Conservation (phyloP, 2,113 vertebrate genomes). For the Strigops habroptila region DNA sequence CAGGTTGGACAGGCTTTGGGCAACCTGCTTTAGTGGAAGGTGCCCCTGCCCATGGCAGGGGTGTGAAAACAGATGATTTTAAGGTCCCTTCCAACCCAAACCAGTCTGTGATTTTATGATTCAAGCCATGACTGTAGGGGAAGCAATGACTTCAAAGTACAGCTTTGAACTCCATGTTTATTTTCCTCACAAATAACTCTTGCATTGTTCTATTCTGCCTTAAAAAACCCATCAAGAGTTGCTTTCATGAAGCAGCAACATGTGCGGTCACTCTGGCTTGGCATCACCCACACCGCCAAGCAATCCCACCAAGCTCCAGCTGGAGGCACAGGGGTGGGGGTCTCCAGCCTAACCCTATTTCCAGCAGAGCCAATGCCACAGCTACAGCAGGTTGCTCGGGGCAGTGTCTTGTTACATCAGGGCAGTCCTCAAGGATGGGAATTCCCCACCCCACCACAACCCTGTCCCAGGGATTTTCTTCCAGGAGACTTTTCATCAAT, state of each 20-base stretch:
- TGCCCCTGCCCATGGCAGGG: background rate
- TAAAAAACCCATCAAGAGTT: rapidly evolving
- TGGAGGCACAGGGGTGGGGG: too few species aligned
- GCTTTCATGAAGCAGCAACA: rapidly evolving
- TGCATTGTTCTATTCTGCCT: background rate
- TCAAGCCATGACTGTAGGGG: background rate
- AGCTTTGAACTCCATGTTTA: background rate
- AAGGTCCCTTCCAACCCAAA: background rate
- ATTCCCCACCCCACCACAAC: rapidly evolving
- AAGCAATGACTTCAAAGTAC: background rate
- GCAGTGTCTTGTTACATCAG: too few species aligned
- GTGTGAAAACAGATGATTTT: background rate
- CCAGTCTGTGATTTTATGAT: background rate
- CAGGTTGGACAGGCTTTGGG: background rate
- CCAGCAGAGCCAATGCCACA: background rate
- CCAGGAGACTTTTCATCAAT: rapidly evolving
- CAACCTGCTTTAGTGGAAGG: background rate
- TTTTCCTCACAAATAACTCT: background rate
- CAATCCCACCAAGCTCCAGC: background rate
- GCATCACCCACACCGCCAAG: rapidly evolving
- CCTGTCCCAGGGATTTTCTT: background rate
- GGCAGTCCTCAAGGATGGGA: rapidly evolving
- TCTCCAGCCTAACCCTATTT: background rate
- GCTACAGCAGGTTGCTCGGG: background rate
- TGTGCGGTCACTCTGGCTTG: rapidly evolving